Conservation (phyloP, 2,797 vertebrate genomes). For the Myiotriccus ornatus region DNA sequence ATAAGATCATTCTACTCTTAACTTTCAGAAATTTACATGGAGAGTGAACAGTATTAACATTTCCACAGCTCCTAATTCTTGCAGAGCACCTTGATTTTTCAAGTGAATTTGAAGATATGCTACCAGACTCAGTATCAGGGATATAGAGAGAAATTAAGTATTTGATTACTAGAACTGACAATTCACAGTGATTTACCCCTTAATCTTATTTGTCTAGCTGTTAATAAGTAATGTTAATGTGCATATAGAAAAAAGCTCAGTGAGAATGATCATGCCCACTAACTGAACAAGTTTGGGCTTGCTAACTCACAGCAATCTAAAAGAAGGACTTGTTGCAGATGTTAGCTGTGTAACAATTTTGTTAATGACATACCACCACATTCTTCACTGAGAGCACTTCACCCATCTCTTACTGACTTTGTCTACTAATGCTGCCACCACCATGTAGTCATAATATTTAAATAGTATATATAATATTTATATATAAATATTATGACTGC, state of each 20-base stretch:
- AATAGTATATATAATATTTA: too few species aligned
- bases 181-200: background rate
- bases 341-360: background rate
- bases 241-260: background rate
- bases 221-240: background rate
- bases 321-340: background rate
- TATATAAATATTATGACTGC: too few species aligned
- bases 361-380: background rate
- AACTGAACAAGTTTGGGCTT: background rate
- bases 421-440: background rate
- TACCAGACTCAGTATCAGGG: background rate
- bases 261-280: background rate
- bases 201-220: background rate
- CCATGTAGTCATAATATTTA: background rate
- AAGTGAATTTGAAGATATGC: background rate
- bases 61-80: background rate
- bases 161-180: background rate
- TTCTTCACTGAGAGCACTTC: background rate
- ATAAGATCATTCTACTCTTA: background rate
- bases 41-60: slow-evolving; percentile 3
- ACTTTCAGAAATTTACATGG: background rate
- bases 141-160: background rate
- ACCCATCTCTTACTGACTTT: background rate
- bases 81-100: slow-evolving; percentile 19
- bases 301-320: background rate